Base-by-base conservation (phyloP, 1,140 invertebrate genomes). In the Aphidius gifuensis region DNA sequence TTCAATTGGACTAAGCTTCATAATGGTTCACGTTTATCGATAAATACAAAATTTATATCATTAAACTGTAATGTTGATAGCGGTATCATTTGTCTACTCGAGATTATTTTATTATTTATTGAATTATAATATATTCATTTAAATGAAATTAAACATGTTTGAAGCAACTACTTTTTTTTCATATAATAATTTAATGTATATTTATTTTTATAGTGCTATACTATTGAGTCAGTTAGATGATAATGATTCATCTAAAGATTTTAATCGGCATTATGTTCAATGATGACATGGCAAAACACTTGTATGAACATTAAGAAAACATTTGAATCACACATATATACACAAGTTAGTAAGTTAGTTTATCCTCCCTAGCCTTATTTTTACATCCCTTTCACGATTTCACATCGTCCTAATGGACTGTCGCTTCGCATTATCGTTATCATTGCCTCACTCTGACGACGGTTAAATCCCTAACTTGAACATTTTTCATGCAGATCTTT, bases 371-470 rank as follows among this genome's bases (percentile, higher is more conserved):
- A 32, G 23, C 23, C 23, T 32, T 32, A 32, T 32, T 32, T 32
- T 32, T 32, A 32, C 40, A 39, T n/a, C 53, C 53, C 53, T 11
- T 40, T 55, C 43, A 8, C 9, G 7, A 8, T 44, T 11, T 44
- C 43, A 8, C 11, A 39, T 53, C 51, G 43, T 55, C 53, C 70
- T 74, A 74, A 74, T 74, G 72, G 72, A 74, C 70, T 74, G 72
- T 74, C 72, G 70, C 66, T 47, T 68, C 68, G 70, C 69, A 71
- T 74, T 72, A 74, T 74, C 72, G 72, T 74, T 72, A 74, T 72
- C 72, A 69, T 69, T 68, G 67, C 66, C 60, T 66, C 58, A 46
- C 62, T 71, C 66, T 72, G 71, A 74, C 72, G 72, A 74, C 68
- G 65, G 65, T 72, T 69, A 70, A 74, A 74, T 72, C 72, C 69